These are phyloP conservation scores for Octopus bimaculoides DNA, from an alignment of 1,140 invertebrate species.

Conservation along the genomic window DNA sequence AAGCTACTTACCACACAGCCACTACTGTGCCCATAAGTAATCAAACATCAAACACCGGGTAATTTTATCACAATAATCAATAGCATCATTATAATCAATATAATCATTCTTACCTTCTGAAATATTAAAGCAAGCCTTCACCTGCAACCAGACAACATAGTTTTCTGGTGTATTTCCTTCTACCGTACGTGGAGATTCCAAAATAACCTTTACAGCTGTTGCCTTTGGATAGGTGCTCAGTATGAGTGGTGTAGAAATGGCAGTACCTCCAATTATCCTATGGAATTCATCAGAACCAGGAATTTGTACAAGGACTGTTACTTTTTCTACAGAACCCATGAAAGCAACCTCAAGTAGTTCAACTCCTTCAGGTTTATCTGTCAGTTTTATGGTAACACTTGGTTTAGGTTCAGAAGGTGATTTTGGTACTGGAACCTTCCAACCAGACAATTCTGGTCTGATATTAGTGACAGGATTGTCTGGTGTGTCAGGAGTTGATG, in stretches of 20 bases:
- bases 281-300: constrained; percentile 1
- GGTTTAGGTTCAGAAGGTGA: not conserved
- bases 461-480: not conserved
- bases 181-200: not conserved
- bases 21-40: no score
- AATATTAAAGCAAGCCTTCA: not conserved
- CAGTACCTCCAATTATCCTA: not conserved
- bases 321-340: not conserved
- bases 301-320: not conserved
- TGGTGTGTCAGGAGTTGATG: not conserved
- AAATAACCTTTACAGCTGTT: not conserved
- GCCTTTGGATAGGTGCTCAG: not conserved
- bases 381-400: not conserved
- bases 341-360: not conserved
- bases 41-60: no score
- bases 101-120: no score
- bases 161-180: not conserved
- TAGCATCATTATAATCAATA: no score
- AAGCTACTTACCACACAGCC: no score
- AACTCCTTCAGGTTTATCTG: not conserved
- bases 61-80: no score
- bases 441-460: not conserved
- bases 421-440: not conserved
- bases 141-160: not conserved
- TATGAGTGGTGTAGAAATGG: not conserved